Conservation (phyloP, 2,113 vertebrate genomes). For the Ceratotherium simum region DNA sequence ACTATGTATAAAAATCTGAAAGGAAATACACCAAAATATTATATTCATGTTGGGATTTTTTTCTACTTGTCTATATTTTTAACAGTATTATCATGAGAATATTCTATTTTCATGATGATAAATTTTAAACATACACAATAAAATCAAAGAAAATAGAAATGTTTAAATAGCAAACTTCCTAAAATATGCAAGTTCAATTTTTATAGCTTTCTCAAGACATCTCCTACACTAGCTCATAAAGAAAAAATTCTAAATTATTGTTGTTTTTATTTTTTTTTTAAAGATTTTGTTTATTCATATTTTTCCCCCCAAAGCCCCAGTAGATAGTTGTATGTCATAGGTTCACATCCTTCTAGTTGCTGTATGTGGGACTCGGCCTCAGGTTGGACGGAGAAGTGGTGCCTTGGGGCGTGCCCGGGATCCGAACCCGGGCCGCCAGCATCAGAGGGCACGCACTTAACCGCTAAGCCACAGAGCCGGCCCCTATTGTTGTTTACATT, state of each 20-base stretch:
- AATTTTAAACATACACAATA: neutral
- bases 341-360: no score
- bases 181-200: constrained; percentile 17
- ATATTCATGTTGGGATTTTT: neutral
- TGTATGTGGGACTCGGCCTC: no score
- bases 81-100: neutral
- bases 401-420: no score
- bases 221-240: neutral
- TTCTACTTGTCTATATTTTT: constrained; percentile 26
- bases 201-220: neutral
- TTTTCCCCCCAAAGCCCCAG: no score
- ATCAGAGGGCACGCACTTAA: no score
- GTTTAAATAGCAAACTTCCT: neutral
- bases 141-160: constrained; percentile 34
- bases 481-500: neutral
- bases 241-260: neutral
- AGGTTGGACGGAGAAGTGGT: no score
- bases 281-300: no score
- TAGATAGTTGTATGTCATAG: no score
- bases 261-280: no score
- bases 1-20: neutral
- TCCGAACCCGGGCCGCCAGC: no score
- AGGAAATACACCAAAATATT: neutral
- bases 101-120: constrained; percentile 29
- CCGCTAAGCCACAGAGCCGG: no score